Base-by-base conservation (phyloP, 2,113 vertebrate species). In the Stigmatopora argus region DNA sequence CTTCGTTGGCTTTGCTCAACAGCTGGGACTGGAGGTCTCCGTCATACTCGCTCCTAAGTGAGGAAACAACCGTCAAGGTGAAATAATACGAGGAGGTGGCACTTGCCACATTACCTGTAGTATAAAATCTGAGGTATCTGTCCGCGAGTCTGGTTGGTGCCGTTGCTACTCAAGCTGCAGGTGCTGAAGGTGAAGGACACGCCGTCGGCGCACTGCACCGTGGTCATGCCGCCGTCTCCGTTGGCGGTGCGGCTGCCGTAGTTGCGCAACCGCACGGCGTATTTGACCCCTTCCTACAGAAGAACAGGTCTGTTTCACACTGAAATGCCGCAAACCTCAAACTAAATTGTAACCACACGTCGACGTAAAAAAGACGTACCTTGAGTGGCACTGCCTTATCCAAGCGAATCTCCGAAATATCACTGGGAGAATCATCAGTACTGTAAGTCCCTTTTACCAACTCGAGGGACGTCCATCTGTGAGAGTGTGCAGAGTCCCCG, bases 211-310 rank as follows among this genome's bases (percentile, higher is more conserved):
- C 97, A 99, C 80, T 97, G 96, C 47, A 99, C 94, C 3, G 96
- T 98, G 60, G 96, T 99, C 92, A 98, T 97, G 17, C 97, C 97
- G 69, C 97, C 97, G 41, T 99, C 97, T 7, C 97, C 97, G 58
- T 99, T 99, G 52, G 97, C 96, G n/a, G 97, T 99, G 10, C 97
- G 92, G 77, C 97, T 99, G 57, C 97, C 97, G 0, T 99, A 98
- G 87, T 99, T 99, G 70, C 97, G 91, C 74, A 99, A 77, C 35
- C 97, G 92, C n/a, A 99, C 94, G 0, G 97, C 95, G 0, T 99
- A 98, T 83, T 98, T 99, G 46, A 98, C 93, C 56, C 93, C 94
- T 84, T 99, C 97, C 97, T 99, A 74, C 10, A 80, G 65, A 3
- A 64, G 59, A 2, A 49, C 12, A 45, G 9, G 19, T 56, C 52